Percentiles rank a stretch among this genome's conserved stretches.
Conservation (phyloP, 2,888 invertebrate species). For the Limnephilus marmoratus region DNA sequence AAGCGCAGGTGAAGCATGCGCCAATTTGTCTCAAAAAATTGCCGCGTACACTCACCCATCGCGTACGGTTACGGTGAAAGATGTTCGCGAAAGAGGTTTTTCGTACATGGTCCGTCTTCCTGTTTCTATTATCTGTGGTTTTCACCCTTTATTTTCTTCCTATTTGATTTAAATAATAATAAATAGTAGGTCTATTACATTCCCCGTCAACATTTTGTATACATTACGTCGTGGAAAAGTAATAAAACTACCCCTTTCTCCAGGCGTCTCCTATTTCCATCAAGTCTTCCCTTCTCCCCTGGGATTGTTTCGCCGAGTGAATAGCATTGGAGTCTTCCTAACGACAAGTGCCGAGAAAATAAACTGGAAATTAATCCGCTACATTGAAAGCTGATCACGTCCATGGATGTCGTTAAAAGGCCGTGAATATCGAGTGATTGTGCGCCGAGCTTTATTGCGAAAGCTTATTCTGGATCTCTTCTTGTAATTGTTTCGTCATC, state of each 20-base stretch:
- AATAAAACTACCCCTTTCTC: slow-evolving; percentile 28
- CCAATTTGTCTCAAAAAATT: too few relatives aligned
- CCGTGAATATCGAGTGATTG: slow-evolving; percentile 55
- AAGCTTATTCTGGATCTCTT: background rate
- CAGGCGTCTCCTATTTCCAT: slow-evolving; percentile 28
- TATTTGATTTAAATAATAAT: background rate
- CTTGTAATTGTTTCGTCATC: background rate
- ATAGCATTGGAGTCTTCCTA: slow-evolving; percentile 45
- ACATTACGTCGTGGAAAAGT: background rate
- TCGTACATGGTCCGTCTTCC: too few relatives aligned
- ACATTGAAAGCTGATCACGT: slow-evolving; percentile 66
- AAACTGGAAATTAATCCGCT: slow-evolving; percentile 62
- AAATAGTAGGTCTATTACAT: background rate
- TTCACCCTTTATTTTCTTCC: background rate
- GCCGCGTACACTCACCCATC: too few relatives aligned
- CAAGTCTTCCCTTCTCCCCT: slow-evolving; percentile 44
- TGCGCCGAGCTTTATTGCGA: slow-evolving; percentile 27
- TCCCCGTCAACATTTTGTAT: background rate
- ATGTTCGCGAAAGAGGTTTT: too few relatives aligned
- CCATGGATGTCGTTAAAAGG: slow-evolving; percentile 60
- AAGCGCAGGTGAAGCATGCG: too few relatives aligned
- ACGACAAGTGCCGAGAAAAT: slow-evolving; percentile 54
- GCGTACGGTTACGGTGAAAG: too few relatives aligned
- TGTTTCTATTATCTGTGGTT: too few relatives aligned
- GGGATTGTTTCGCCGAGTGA: slow-evolving; percentile 58